These are phyloP conservation scores for Laupala kohalensis DNA, from an alignment of 1,140 invertebrate species.

Conservation along the genomic window DNA sequence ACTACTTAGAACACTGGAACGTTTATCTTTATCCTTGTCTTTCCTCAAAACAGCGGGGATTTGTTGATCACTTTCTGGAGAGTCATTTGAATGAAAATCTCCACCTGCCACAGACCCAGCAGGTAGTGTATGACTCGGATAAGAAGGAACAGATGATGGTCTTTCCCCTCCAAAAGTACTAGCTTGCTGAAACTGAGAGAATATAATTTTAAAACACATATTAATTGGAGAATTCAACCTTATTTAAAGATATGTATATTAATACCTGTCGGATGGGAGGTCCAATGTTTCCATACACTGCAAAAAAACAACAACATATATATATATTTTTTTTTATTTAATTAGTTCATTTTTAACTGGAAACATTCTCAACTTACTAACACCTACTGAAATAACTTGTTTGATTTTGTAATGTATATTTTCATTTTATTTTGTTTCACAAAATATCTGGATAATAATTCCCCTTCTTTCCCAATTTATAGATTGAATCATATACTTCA, in stretches of 20 bases:
- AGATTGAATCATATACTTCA: no score
- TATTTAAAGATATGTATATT: neutral
- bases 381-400: neutral
- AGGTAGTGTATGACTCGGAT: constrained; percentile 27
- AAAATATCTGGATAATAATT: no score
- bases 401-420: neutral
- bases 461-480: no score
- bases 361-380: neutral
- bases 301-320: neutral
- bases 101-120: constrained; percentile 27
- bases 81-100: constrained; percentile 17
- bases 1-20: constrained; percentile 32
- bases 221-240: neutral
- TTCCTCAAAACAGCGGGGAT: constrained; percentile 18
- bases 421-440: no score
- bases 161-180: constrained; percentile 28
- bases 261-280: neutral
- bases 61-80: constrained; percentile 34
- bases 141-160: constrained; percentile 31
- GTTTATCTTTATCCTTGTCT: constrained; percentile 32
- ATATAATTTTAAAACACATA: neutral
- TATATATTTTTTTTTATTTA: no score
- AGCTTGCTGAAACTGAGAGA: constrained; percentile 24
- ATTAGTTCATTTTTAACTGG: no score
- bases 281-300: constrained; percentile 3